Evolutionary conservation across 2,797 vertebrate species (phyloP), one percentile per base, ranked within the genome.

Genomic region (Pteronotus mesoamericanus): DNA sequence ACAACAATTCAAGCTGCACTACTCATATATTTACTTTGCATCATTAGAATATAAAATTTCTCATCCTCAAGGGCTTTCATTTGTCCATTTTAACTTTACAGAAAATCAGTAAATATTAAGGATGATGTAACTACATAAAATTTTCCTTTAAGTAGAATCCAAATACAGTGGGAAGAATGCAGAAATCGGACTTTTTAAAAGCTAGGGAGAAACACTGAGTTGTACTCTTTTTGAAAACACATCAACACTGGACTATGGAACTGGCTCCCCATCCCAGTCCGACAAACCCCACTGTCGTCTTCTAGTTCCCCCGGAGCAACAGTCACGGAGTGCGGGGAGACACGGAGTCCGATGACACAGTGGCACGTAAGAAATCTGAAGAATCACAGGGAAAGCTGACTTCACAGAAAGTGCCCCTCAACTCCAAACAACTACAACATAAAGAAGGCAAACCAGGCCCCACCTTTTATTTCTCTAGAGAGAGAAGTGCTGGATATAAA

Each of bases 81-180:
- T 71, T 85, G 42, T 79, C 78, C 18, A 39, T 19, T 66, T 92
- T 79, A 75, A 86, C 8, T 37, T 26, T 34, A 78, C 5, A 69
- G 42, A 42, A 82, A 90, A 64, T 85, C 82, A 61, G 48, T 48
- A 95, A 96, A 95, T 71, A 95, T 88, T 48, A 89, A 55, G 26
- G 29, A 53, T 68, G 61, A 85, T 44, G 10, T n/a, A 51, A 84
- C 61, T 77, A 42, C 5, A n/a, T 32, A 71, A 48, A 72, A 48
- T 21, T 22, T 92, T 55, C 32, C 83, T 72, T 12, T 59, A 79
- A 89, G 39, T 72, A 71, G 89, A 91, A 82, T 77, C 34, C 37
- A 53, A 6, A 22, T 48, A 8, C 15, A 71, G 3, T 15, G 46
- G 32, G 16, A 39, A n/a, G 72, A 93, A 44, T 18, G 37, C 5